phyloP scores from a whole-genome alignment of 1,140 invertebrate genomes.

The Drosophila biarmipes region DNA sequence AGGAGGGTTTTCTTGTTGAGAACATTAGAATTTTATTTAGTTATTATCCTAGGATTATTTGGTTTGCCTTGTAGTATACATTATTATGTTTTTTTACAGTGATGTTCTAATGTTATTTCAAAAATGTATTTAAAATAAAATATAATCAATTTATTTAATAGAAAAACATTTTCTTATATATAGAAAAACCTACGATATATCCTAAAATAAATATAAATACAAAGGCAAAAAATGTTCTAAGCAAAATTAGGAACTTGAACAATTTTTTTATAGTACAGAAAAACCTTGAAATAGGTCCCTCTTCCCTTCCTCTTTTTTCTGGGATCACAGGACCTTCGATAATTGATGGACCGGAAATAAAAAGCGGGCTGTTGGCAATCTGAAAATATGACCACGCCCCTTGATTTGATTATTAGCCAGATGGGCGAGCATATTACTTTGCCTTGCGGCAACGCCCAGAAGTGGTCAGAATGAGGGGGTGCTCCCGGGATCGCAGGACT shows the following conservation, averaged over 20 bases:
- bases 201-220: too few relatives aligned
- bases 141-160: too few relatives aligned
- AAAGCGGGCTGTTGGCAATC: constrained; percentile 25
- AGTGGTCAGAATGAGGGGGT: constrained; percentile 2
- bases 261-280: neutral
- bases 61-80: too few relatives aligned
- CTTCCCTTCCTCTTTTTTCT: neutral
- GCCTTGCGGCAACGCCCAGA: constrained; percentile 36
- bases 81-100: too few relatives aligned
- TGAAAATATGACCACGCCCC: constrained; percentile 43
- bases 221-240: too few relatives aligned
- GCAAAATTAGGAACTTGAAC: too few relatives aligned
- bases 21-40: too few relatives aligned
- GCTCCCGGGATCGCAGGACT: neutral
- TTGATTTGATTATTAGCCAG: constrained; percentile 54
- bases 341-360: constrained; percentile 48
- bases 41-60: too few relatives aligned
- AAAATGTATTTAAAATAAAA: too few relatives aligned
- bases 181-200: too few relatives aligned
- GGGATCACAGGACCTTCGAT: constrained; percentile 12
- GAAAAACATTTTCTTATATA: too few relatives aligned
- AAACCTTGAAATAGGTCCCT: neutral
- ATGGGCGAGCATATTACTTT: constrained; percentile 49
- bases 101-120: too few relatives aligned
- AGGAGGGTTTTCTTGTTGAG: neutral